Percentiles rank a stretch among this genome's conserved stretches.
These are phyloP conservation scores for Nemopilema nomurai DNA, from an alignment of 30 jellyfish, hydroid and myxozoan genomes.

Conservation along the genomic window DNA sequence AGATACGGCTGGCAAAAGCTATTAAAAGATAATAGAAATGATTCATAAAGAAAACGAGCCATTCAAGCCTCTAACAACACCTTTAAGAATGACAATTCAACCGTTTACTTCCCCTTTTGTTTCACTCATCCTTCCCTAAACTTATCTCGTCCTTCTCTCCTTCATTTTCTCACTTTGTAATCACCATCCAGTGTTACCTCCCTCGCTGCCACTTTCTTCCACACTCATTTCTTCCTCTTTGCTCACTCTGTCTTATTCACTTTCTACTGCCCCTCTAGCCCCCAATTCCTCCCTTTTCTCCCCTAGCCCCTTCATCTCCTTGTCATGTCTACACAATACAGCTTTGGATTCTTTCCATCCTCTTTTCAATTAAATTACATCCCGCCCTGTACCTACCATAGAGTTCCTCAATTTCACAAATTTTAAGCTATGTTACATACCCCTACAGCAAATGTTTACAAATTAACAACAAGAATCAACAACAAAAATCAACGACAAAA, in stretches of 20 bases:
- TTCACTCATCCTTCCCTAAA: background rate
- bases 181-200: background rate
- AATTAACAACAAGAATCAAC: too few relatives aligned
- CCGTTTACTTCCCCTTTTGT: background rate
- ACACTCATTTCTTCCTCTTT: background rate
- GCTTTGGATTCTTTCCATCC: background rate
- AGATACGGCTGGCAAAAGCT: too few relatives aligned
- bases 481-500: too few relatives aligned
- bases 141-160: background rate
- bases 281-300: background rate
- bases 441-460: too few relatives aligned
- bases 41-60: too few relatives aligned
- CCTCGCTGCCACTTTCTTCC: background rate
- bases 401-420: too few relatives aligned
- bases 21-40: too few relatives aligned
- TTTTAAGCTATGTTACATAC: too few relatives aligned
- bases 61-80: too few relatives aligned
- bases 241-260: background rate
- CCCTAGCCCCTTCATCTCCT: constrained; percentile 14
- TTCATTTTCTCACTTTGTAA: background rate
- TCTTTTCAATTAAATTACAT: background rate
- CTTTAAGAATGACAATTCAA: too few relatives aligned
- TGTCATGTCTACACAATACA: background rate
- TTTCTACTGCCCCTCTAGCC: background rate
- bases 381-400: too few relatives aligned